Percentiles rank a stretch among this genome's conserved stretches.
phyloP scores from a whole-genome alignment of 1,140 invertebrate species.

The Bursaphelenchus mucronatus region DNA sequence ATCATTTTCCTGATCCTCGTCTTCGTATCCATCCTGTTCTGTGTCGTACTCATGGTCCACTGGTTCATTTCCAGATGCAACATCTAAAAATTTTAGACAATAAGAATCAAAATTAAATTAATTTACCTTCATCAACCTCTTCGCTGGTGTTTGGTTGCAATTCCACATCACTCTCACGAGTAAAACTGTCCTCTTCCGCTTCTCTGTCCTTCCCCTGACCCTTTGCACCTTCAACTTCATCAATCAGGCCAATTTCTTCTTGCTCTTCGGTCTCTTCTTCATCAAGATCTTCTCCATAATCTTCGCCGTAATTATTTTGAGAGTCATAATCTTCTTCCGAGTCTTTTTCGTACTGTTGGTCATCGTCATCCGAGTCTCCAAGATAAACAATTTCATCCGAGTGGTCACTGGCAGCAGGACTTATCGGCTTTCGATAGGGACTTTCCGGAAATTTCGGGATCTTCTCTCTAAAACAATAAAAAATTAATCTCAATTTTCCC shows the following conservation, averaged over 20 bases:
- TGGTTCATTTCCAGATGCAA: too few species aligned
- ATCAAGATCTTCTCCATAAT: conserved; percentile 1
- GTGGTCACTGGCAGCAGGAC: too few species aligned
- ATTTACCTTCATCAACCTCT: conserved; percentile 5
- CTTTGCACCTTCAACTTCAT: conserved; percentile 10
- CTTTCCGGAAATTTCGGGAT: too few species aligned
- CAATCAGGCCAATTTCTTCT: not conserved
- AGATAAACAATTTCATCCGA: too few species aligned
- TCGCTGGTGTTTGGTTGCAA: conserved; percentile 6
- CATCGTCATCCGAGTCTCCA: too few species aligned
- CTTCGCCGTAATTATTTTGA: too few species aligned
- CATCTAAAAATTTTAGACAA: not conserved
- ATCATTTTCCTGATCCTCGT: not conserved
- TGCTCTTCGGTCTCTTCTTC: conserved; percentile 12
- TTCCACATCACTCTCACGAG: not conserved
- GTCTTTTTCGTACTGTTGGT: too few species aligned
- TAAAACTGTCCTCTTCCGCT: not conserved
- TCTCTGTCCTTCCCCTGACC: conserved; percentile 1
- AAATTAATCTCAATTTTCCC: too few species aligned
- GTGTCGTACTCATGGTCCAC: not conserved
- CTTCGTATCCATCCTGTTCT: conserved; percentile 7
- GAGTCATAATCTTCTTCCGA: too few species aligned
- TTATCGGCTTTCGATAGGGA: too few species aligned
- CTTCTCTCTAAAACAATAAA: too few species aligned
- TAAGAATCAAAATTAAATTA: not conserved